Base-by-base conservation (phyloP, 2,113 vertebrate genomes). In the Podarcis muralis region DNA sequence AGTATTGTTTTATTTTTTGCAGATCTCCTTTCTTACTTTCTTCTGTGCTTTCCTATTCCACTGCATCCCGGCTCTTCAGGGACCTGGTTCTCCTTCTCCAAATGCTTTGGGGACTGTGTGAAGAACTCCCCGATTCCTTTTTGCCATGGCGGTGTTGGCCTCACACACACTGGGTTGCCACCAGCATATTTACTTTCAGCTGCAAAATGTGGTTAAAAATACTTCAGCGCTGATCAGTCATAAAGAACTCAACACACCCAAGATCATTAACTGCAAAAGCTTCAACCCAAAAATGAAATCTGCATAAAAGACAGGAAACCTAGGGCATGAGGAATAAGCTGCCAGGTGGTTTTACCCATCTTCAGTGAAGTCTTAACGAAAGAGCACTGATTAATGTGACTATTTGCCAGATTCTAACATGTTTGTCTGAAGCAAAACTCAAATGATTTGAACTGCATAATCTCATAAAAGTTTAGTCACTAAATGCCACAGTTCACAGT, bases 81-180 rank as follows among this genome's bases (percentile, higher is more conserved):
- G 12, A 80, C 84, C 72, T 90, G 94, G 91, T 98, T 99, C 89
- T 99, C 98, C 87, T 97, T 98, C 92, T 97, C 98, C 0, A 95
- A 93, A 59, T 93, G 97, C 89, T 96, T 97, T 30, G 97, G 66
- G 0, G 97, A 97, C 0, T 96, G 96, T 0, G 96, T 96, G 35
- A 99, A 98, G 95, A 99, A 99, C 59, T 98, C 98, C 4, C 98
- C 97, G 23, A 99, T 98, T 80, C 98, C 98, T 91, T 97, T 98
- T 93, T 99, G 98, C 99, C 98, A 99, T 53, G 95, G 92, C 0
- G 98, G 98, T 0, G 97, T 98, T 32, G 98, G 98, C 5, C 98
- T 96, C 3, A 96, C 93, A 89, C 98, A 98, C 40, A 98, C 97
- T 0, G 97, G 97, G 94, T 98, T 98, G 0, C 98, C 98, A 1